These are phyloP conservation scores for Siniperca obscura DNA, from an alignment of 2,797 vertebrate species.

Conservation along the genomic window DNA sequence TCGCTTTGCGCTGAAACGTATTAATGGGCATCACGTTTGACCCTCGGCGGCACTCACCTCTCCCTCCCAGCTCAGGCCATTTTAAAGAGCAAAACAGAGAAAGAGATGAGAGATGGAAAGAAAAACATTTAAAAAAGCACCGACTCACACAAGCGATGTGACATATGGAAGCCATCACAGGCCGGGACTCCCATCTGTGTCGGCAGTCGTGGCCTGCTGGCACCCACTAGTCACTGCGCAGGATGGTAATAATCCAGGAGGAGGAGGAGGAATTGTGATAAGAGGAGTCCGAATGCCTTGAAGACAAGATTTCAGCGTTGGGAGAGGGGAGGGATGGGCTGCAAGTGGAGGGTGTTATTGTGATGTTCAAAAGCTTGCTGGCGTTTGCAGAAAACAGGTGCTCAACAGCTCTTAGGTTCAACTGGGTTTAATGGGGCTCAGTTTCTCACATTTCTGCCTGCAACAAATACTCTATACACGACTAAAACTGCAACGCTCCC, in stretches of 20 bases:
- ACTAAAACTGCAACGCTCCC: constrained; percentile 23
- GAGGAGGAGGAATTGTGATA: constrained; percentile 75
- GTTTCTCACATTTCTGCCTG: constrained; percentile 69
- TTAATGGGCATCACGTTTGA: constrained; percentile 70
- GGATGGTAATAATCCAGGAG: constrained; percentile 83
- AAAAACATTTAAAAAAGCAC: constrained; percentile 67
- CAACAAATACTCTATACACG: constrained; percentile 50
- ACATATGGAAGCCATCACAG: constrained; percentile 87
- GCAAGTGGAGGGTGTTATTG: constrained; percentile 47
- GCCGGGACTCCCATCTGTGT: constrained; percentile 83
- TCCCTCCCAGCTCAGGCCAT: constrained; percentile 47
- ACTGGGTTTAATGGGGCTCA: constrained; percentile 60
- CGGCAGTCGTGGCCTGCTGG: constrained; percentile 78
- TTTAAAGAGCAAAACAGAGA: constrained; percentile 76
- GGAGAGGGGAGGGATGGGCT: constrained; percentile 37
- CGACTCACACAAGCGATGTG: constrained; percentile 65
- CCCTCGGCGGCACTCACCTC: constrained; percentile 49
- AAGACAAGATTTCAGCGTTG: constrained; percentile 63
- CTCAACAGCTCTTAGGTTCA: constrained; percentile 69
- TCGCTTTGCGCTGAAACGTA: constrained; percentile 53
- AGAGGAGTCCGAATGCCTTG: constrained; percentile 74
- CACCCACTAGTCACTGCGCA: constrained; percentile 78
- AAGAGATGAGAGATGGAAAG: constrained; percentile 79
- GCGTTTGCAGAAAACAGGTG: constrained; percentile 85
- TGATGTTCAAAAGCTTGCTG: constrained; percentile 70